Base-by-base conservation (phyloP, 2,888 invertebrate species). In the Pristionchus arcanus region DNA sequence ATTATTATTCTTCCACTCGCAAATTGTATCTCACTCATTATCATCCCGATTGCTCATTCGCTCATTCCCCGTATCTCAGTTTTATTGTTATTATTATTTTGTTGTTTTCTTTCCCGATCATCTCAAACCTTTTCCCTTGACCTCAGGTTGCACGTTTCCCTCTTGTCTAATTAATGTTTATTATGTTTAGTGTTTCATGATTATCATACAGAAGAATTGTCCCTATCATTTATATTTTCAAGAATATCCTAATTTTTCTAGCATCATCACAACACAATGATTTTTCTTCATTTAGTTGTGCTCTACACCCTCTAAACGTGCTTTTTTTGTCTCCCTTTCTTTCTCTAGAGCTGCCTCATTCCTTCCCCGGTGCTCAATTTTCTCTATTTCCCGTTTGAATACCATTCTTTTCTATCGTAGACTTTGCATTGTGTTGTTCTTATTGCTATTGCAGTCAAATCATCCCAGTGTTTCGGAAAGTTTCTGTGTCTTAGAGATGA, bases 81-180 rank as follows among this genome's bases (percentile, higher is more conserved):
- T 74, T 74, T 74, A 34, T 74, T 74, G 74, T 74, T 74, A 74
- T 74, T 74, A 34, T 74, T 74, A 74, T 71, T 31, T 74, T 74
- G 31, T 74, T 74, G 37, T 74, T 74, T 21, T 74, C 37, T 25
- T 16, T 63, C 28, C 71, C 37, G 74, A 74, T 74, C 74, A 74
- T 74, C 74, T 74, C 74, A 74, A 74, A 15, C 37, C 74, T 74
- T 74, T 74, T 63, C 63, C 37, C 68, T 37, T 74, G 74, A 74
- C 74, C 74, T 74, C 74, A 74, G 74, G 74, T 74, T 37, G 74
- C 37, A 74, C 74, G 21, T 37, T 74, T 74, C 21, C 25, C 74
- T 74, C 74, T 74, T 74, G 74, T 74, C 74, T 74, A 15, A 68
- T 68, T 68, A 28, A 15, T 7, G 37, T 74, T 37, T 74, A 25